phyloP scores from a whole-genome alignment of 2,888 invertebrate species.

The Agrochola circellaris region DNA sequence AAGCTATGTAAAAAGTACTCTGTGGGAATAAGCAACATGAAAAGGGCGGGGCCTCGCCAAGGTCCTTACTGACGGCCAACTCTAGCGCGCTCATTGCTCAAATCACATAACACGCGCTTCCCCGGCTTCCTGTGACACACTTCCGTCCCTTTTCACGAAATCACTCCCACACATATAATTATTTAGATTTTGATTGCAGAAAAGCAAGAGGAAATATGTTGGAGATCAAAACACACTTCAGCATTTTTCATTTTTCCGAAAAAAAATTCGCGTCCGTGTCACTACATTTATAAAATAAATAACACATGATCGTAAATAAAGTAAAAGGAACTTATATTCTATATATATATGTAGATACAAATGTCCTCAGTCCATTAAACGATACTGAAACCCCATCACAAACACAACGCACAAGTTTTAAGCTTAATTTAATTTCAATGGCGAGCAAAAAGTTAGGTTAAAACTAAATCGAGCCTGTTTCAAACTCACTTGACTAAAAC shows the following conservation, averaged over 20 bases:
- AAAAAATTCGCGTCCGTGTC: not conserved
- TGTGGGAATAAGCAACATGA: too few relatives aligned
- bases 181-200: too few relatives aligned
- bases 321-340: too few relatives aligned
- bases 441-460: conserved; percentile 70
- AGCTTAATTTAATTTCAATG: conserved; percentile 65
- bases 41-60: too few relatives aligned
- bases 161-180: too few relatives aligned
- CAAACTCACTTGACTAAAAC: conserved; percentile 77
- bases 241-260: not conserved
- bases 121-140: too few relatives aligned
- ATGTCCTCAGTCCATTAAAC: conserved; percentile 15
- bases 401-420: conserved; percentile 54
- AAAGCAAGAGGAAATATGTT: too few relatives aligned
- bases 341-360: not conserved
- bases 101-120: too few relatives aligned
- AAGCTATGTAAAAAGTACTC: too few relatives aligned
- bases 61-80: too few relatives aligned
- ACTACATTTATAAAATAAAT: not conserved
- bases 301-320: not conserved
- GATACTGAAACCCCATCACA: conserved; percentile 44
- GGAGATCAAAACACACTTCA: not conserved
- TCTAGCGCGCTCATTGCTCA: too few relatives aligned
- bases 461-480: conserved; percentile 74
- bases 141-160: too few relatives aligned